phyloP scores from a whole-genome alignment of 2,113 vertebrate genomes.

The Silurus asotus region DNA sequence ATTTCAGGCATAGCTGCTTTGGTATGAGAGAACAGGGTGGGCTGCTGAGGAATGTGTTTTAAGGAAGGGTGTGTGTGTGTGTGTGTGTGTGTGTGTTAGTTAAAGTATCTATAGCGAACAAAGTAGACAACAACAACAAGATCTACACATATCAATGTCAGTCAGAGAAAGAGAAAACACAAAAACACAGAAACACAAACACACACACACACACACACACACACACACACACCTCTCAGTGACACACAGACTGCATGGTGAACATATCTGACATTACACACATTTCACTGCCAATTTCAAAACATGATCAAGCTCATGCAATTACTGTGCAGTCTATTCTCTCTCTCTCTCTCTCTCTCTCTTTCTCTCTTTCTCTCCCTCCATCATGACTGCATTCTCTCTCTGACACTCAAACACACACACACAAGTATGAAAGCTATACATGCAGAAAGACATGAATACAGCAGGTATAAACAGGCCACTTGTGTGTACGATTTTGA shows the following conservation, averaged over 20 bases:
- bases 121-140: neutral
- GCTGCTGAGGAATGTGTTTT: constrained; percentile 31
- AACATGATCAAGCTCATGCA: constrained; percentile 34
- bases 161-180: neutral
- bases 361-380: neutral
- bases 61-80: constrained; percentile 18
- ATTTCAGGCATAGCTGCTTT: constrained; percentile 33
- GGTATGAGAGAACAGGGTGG: constrained; percentile 39
- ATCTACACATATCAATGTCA: neutral
- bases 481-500: too few relatives aligned
- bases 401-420: neutral
- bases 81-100: neutral
- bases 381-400: constrained; percentile 3
- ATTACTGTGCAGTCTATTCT: constrained; percentile 20
- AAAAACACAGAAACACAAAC: too few relatives aligned
- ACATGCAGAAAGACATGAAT: too few relatives aligned
- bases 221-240: constrained; percentile 21
- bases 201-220: constrained; percentile 32
- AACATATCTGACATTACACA: constrained; percentile 51
- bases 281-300: constrained; percentile 43
- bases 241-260: constrained; percentile 41
- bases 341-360: neutral
- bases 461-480: too few relatives aligned
- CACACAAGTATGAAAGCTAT: neutral
- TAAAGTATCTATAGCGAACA: neutral